phyloP scores from a whole-genome alignment of 1,140 invertebrate genomes.

The Sitobion miscanthi region DNA sequence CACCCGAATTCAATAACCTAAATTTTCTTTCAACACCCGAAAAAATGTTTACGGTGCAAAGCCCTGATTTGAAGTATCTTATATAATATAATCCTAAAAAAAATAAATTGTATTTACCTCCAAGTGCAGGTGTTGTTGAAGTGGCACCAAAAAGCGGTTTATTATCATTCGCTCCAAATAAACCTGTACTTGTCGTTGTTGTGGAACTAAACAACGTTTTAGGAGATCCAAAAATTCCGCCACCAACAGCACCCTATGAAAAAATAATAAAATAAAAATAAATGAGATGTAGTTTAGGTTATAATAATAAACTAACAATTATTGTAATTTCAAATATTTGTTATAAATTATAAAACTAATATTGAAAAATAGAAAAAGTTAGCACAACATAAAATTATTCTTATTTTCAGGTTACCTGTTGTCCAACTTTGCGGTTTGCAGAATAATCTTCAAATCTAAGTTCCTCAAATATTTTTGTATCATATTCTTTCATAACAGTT shows the following conservation, averaged over 20 bases:
- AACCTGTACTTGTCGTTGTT: conserved; percentile 51
- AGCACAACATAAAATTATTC: conserved; percentile 48
- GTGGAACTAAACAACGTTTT: conserved; percentile 51
- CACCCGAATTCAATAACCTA: no score
- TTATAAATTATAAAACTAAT: conserved; percentile 14
- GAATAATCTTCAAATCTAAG: conserved; percentile 91
- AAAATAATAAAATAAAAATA: conserved; percentile 25
- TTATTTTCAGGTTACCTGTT: conserved; percentile 60
- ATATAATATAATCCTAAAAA: no score
- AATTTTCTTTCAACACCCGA: no score
- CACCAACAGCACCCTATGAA: conserved; percentile 60
- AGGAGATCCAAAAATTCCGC: conserved; percentile 25
- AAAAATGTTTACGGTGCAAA: no score
- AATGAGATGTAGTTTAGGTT: not conserved
- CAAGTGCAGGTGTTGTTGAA: conserved; percentile 34
- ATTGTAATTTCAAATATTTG: not conserved
- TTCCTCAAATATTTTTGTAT: conserved; percentile 92
- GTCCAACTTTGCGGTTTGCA: conserved; percentile 82
- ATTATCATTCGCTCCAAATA: conserved; percentile 54
- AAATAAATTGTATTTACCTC: not conserved
- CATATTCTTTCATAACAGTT: conserved; percentile 97
- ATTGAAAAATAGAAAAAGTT: not conserved
- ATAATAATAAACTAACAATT: not conserved
- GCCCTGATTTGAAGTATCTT: no score
- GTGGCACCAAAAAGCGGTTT: conserved; percentile 50